phyloP scores from a whole-genome alignment of 2,888 invertebrate species.

The Caenorhabditis macrosperma region DNA sequence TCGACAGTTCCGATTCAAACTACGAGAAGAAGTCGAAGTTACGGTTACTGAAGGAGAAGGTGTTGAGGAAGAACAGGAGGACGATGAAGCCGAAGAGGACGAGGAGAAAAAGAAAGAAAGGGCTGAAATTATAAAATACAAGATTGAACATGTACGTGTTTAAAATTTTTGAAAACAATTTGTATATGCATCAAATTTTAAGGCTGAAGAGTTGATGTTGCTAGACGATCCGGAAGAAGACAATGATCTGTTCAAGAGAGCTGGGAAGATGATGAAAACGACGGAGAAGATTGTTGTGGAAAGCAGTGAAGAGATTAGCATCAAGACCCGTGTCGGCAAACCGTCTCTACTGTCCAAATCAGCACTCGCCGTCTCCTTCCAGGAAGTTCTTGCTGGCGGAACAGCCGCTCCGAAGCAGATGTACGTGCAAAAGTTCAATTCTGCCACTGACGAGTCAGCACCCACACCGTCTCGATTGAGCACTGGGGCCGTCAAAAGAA shows the following conservation, averaged over 20 bases:
- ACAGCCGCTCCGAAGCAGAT: constrained; percentile 52
- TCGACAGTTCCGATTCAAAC: constrained; percentile 68
- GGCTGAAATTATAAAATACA: constrained; percentile 44
- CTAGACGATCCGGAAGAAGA: constrained; percentile 14
- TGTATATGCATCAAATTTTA: not conserved
- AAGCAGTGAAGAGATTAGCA: not conserved
- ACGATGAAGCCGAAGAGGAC: constrained; percentile 53
- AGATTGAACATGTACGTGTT: constrained; percentile 46
- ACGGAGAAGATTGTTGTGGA: not conserved
- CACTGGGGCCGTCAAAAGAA: constrained; percentile 14
- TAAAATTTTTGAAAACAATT: not conserved
- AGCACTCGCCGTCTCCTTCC: constrained; percentile 34
- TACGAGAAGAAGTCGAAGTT: constrained; percentile 60
- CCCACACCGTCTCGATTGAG: not conserved
- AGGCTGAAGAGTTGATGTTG: constrained; percentile 31
- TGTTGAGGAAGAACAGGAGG: constrained; percentile 38
- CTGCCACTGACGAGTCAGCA: not conserved
- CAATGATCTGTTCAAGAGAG: constrained; percentile 54
- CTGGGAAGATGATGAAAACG: constrained; percentile 41
- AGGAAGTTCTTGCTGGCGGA: constrained; percentile 38
- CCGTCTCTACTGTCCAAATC: constrained; percentile 48
- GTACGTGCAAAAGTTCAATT: constrained; percentile 48
- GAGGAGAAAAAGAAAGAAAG: constrained; percentile 48
- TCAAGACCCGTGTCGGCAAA: constrained; percentile 25
- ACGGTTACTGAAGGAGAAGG: constrained; percentile 24